A percentile compares a stretch with the other conserved stretches of the same genome.
These are phyloP conservation scores for human DNA, from an alignment of 2,113 vertebrate genomes.

Conservation along the genomic window DNA sequence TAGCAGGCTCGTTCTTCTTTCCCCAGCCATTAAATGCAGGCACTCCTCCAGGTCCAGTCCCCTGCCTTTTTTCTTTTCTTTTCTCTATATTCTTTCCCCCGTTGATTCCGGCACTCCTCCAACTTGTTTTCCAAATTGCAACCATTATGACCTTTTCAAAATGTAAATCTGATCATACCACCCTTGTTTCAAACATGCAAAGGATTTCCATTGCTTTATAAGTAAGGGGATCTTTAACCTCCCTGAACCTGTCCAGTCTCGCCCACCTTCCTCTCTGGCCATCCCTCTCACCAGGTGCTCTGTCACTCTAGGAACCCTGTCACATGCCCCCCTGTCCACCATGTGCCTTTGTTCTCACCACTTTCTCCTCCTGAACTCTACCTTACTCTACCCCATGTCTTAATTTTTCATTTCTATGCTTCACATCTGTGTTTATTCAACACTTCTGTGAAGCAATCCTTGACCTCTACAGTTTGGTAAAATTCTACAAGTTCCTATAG, in stretches of 20 bases:
- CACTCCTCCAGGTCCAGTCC: neutral
- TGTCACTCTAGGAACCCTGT: neutral
- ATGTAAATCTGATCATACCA: constrained; percentile 8
- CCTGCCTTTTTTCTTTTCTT: neutral
- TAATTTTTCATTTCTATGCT: neutral
- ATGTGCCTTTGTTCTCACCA: neutral
- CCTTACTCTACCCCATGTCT: neutral
- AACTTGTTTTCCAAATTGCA: neutral
- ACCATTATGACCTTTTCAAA: constrained; percentile 33
- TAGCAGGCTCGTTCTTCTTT: neutral
- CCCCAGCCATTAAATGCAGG: neutral
- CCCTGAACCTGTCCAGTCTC: neutral
- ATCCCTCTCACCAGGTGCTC: too few species aligned
- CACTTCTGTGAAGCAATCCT: neutral
- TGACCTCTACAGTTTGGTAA: constrained; percentile 12
- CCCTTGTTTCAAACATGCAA: neutral
- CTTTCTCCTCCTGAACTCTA: neutral
- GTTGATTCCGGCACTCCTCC: neutral
- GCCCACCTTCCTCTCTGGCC: neutral
- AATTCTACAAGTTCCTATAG: neutral
- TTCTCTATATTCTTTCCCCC: neutral
- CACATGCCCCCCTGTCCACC: neutral
- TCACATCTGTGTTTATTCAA: neutral
- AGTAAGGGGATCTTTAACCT: neutral
- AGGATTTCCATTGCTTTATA: neutral